These are phyloP conservation scores for Montipora capitata DNA, from an alignment of 92 coral and sea anemone genomes.

Conservation along the genomic window DNA sequence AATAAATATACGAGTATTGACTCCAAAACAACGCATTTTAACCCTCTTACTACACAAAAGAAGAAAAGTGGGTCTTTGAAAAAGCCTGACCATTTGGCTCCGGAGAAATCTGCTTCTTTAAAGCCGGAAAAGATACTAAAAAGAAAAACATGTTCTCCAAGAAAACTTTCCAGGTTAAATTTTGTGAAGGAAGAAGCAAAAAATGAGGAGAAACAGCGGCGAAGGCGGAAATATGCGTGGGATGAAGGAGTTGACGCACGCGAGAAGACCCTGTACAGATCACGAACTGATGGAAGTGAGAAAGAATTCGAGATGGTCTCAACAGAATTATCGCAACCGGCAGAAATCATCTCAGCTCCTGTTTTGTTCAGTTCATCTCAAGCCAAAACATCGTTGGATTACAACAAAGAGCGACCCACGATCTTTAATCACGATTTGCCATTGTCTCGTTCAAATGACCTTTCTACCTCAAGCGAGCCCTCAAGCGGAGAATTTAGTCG, in stretches of 20 bases:
- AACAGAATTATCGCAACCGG: background rate
- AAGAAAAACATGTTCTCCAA: conserved; percentile 33
- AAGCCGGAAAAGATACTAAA: conserved; percentile 18
- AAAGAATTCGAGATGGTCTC: conserved; percentile 24
- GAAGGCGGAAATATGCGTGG: conserved; percentile 66
- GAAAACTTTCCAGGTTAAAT: conserved; percentile 24
- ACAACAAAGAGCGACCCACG: background rate
- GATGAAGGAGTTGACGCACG: conserved; percentile 29
- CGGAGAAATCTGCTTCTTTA: background rate
- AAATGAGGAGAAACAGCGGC: background rate
- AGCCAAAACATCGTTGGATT: background rate
- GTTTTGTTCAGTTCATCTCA: background rate
- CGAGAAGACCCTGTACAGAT: background rate
- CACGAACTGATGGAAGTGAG: conserved; percentile 23
- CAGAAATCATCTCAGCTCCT: background rate
- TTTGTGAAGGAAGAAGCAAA: conserved; percentile 2
- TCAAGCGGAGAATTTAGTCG: background rate
- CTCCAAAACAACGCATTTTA: conserved; percentile 23
- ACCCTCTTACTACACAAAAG: conserved; percentile 25
- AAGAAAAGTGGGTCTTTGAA: background rate
- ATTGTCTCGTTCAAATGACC: background rate
- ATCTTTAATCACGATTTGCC: background rate
- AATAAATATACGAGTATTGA: conserved; percentile 29
- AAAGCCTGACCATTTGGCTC: background rate
- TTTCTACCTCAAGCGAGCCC: background rate